These are phyloP conservation scores for Kuschelorhynchus macadamiae DNA, from an alignment of 2,888 invertebrate genomes.

Conservation along the genomic window DNA sequence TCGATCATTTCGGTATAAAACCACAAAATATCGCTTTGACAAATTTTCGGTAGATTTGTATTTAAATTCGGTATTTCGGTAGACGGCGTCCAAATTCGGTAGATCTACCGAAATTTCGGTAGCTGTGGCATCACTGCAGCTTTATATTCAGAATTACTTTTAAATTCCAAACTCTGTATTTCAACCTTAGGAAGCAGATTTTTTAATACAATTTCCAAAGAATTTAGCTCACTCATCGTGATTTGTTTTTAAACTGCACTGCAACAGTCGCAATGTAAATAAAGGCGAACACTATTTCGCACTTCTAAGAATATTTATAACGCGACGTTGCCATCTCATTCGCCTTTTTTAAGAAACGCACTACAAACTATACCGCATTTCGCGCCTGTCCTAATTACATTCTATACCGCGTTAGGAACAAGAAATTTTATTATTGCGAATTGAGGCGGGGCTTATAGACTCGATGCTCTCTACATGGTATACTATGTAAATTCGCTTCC, in stretches of 20 bases:
- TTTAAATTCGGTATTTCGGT: too few relatives aligned
- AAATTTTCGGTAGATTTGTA: too few relatives aligned
- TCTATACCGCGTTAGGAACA: constrained; percentile 21
- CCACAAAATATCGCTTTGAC: too few relatives aligned
- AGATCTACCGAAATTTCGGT: too few relatives aligned
- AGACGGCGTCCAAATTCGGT: too few relatives aligned
- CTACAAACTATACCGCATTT: constrained; percentile 23
- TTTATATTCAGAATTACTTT: constrained; percentile 21
- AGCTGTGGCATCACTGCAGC: too few relatives aligned
- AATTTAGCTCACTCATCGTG: constrained; percentile 21
- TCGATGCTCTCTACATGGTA: constrained; percentile 21
- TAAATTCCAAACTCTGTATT: constrained; percentile 28
- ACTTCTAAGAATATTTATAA: constrained; percentile 8
- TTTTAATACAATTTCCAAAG: constrained; percentile 12
- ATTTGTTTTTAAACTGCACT: constrained; percentile 10
- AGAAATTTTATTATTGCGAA: neutral
- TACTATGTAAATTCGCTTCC: constrained; percentile 19
- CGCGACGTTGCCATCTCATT: neutral
- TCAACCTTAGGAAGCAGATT: constrained; percentile 4
- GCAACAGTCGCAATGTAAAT: constrained; percentile 13
- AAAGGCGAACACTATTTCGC: neutral
- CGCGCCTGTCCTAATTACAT: constrained; percentile 10
- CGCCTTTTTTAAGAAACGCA: neutral
- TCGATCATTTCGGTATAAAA: too few relatives aligned
- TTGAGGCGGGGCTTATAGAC: constrained; percentile 20